phyloP scores from a whole-genome alignment of 2,113 vertebrate genomes.

The Sylvietta virens region DNA sequence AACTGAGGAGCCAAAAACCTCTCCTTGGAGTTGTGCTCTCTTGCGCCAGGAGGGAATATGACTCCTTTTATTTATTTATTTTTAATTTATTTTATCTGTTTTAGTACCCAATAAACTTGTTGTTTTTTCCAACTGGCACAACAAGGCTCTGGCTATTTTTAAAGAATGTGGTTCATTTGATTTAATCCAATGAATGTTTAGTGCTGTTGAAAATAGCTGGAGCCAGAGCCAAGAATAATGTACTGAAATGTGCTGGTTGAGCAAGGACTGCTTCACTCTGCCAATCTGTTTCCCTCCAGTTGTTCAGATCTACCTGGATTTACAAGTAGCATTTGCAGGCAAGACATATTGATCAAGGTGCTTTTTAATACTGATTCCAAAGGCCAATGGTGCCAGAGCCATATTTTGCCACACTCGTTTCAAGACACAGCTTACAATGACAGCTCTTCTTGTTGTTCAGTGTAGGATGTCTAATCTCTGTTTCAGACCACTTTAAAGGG shows the following conservation, averaged over 20 bases:
- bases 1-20: conserved; percentile 23
- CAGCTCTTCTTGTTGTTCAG: background rate
- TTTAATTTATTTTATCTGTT: conserved; percentile 47
- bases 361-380: background rate
- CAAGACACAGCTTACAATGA: background rate
- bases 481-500: background rate
- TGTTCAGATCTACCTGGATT: conserved; percentile 15
- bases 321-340: background rate
- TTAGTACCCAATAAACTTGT: conserved; percentile 35
- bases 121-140: conserved; percentile 45
- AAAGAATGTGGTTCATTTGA: conserved; percentile 46
- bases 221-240: conserved; percentile 57
- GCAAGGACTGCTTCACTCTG: background rate
- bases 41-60: background rate
- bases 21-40: background rate
- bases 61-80: conserved; percentile 28
- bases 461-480: background rate
- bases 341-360: background rate
- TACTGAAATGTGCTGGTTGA: conserved; percentile 41
- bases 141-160: conserved; percentile 48
- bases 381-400: background rate
- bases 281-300: background rate
- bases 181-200: conserved; percentile 56
- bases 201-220: conserved; percentile 44
- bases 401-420: background rate